These are phyloP conservation scores for Drosophila sp. DNA, from an alignment of 1,140 invertebrate species.

Conservation along the genomic window DNA sequence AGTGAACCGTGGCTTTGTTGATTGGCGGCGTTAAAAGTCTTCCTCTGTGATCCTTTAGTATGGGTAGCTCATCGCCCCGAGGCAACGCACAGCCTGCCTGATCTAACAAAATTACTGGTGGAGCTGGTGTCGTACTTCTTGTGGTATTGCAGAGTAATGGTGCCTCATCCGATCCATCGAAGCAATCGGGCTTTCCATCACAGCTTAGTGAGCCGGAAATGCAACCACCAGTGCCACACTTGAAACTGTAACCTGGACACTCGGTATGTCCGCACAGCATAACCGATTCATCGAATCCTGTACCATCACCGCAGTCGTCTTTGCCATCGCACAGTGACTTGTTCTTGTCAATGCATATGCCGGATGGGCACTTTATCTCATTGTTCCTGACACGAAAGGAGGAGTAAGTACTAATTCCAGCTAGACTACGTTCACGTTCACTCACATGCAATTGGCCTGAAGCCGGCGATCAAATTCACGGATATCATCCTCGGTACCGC, in stretches of 20 bases:
- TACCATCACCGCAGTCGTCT: slow-evolving; percentile 84
- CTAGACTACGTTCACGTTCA: not conserved
- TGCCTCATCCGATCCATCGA: slow-evolving; percentile 87
- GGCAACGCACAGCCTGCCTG: slow-evolving; percentile 54
- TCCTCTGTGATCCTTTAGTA: slow-evolving; percentile 28
- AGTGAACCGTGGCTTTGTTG: slow-evolving; percentile 37
- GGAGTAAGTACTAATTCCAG: not conserved
- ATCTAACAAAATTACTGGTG: not conserved
- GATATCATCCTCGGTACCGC: slow-evolving; percentile 45
- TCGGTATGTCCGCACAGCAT: slow-evolving; percentile 80
- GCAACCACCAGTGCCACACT: slow-evolving; percentile 86
- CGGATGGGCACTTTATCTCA: slow-evolving; percentile 64
- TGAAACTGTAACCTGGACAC: slow-evolving; percentile 84
- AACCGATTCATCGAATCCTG: slow-evolving; percentile 86
- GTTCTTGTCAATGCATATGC: slow-evolving; percentile 68
- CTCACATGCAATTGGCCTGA: slow-evolving; percentile 61
- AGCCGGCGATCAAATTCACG: slow-evolving; percentile 24
- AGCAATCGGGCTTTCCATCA: slow-evolving; percentile 86
- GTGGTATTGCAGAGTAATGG: slow-evolving; percentile 64
- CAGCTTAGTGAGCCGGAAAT: slow-evolving; percentile 84
- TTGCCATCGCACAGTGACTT: slow-evolving; percentile 84
- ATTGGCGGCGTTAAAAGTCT: slow-evolving; percentile 33
- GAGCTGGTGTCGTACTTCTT: slow-evolving; percentile 76
- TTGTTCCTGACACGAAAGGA: slow-evolving; percentile 30
- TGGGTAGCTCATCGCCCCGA: slow-evolving; percentile 39